Conservation (phyloP, 2,888 invertebrate species). For the Tipula helvola region DNA sequence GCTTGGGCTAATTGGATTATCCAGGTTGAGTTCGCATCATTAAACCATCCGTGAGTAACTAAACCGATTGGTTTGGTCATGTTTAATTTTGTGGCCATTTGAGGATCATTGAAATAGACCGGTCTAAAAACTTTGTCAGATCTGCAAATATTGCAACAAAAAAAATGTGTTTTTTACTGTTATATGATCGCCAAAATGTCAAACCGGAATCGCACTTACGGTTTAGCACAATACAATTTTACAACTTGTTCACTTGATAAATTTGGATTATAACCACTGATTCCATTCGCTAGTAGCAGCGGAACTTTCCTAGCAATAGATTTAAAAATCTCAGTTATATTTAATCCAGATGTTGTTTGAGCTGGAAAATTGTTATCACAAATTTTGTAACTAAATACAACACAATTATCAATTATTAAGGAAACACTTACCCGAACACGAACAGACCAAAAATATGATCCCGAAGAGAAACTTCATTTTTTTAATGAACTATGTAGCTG, state of each 20-base stretch:
- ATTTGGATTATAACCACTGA: neutral
- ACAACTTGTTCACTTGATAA: neutral
- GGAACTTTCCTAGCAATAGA: neutral
- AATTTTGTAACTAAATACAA: neutral
- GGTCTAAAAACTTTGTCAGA: too few species aligned
- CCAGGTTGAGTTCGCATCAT: too few species aligned
- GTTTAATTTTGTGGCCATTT: too few species aligned
- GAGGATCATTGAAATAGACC: too few species aligned
- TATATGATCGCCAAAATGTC: slow-evolving; percentile 13
- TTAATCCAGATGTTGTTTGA: neutral
- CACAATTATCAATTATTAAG: neutral
- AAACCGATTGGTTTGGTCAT: too few species aligned
- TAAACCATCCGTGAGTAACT: too few species aligned
- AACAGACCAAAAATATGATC: neutral
- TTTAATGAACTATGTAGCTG: too few species aligned
- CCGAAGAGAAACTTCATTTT: neutral
- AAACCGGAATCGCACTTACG: neutral
- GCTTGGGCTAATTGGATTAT: too few species aligned
- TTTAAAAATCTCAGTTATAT: neutral
- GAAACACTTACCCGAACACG: neutral
- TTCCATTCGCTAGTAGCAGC: neutral
- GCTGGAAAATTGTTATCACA: neutral
- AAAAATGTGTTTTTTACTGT: too few species aligned
- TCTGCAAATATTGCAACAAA: too few species aligned
- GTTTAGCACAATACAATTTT: neutral